A percentile compares a stretch with the other conserved stretches of the same genome.
phyloP scores from a whole-genome alignment of 53 echinoderm and acorn worm genomes.

The Hippasteria phrygiana region DNA sequence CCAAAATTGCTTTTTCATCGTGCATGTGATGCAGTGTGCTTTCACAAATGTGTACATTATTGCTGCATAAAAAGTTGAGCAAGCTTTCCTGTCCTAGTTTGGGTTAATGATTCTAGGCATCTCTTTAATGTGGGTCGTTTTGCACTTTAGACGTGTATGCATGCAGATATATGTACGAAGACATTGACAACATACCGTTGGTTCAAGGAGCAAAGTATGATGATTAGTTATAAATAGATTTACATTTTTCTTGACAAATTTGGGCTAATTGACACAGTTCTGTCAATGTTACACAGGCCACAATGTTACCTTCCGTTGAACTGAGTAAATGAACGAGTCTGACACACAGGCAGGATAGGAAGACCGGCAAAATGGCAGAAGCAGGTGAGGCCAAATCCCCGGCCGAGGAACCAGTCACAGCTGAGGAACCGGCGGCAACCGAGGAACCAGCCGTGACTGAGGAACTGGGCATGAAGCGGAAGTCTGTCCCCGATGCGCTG shows the following conservation, averaged over 20 bases:
- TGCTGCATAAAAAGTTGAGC: no score
- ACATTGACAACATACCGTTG: not conserved
- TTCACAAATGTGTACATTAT: no score
- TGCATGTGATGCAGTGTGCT: no score
- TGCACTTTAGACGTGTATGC: not conserved
- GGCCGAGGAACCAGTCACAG: not conserved
- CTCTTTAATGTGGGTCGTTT: not conserved
- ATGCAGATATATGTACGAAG: not conserved
- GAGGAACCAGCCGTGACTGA: not conserved
- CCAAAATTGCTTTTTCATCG: no score
- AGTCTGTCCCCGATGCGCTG: not conserved
- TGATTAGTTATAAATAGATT: not conserved
- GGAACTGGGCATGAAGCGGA: not conserved
- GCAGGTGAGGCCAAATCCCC: not conserved
- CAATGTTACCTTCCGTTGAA: not conserved
- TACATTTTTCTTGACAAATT: not conserved
- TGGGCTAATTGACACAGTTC: not conserved
- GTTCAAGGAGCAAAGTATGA: not conserved
- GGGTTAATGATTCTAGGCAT: not conserved
- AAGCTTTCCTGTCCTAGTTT: no score
- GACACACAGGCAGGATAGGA: not conserved
- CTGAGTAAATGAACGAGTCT: not conserved
- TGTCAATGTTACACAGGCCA: not conserved
- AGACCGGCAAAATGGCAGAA: conserved; percentile 16
- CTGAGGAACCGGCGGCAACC: not conserved